Base-by-base conservation (phyloP, 2,113 vertebrate species). In the Calidris pugnax region DNA sequence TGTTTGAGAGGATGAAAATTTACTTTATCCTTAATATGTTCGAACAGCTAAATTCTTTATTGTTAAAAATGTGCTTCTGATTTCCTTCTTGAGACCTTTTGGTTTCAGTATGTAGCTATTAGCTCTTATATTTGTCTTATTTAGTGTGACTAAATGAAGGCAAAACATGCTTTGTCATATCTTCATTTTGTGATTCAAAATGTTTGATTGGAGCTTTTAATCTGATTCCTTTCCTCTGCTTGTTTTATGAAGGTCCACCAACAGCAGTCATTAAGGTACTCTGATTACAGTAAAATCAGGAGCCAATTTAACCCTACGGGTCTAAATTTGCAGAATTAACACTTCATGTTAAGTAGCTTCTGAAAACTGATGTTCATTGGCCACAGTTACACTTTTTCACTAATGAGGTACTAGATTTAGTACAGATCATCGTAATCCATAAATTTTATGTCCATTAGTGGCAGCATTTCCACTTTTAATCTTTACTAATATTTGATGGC, bases 401-500 rank as follows among this genome's bases (percentile, higher is more conserved):
- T 48, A 85, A 71, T 87, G 47, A 95, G 60, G 45, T 66, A 35
- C 62, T 50, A 81, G 56, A 81, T 95, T 75, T 92, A 97, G 59
- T 75, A 85, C 62, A 80, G 71, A 94, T 94, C 55, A 96, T 95
- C 93, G 74, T 53, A 87, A 96, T 80, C 82, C 86, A 97, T 97
- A 96, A 83, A 95, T 96, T 98, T 97, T 97, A 95, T 93, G 56
- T 94, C 79, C 85, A 84, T 96, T 98, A 97, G 95, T 96, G 81
- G 79, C 82, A 94, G 83, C 85, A 93, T 97, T 94, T 96, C 92
- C 79, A 94, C 78, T 95, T 98, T 94, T 95, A 97, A 93, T 96
- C 93, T 95, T 95, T 97, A 94, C 93, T 98, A 95, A 93, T 97
- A 96, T 95, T 96, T 97, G 86, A 96, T 97, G 85, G 77, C 68